Evolutionary conservation across 2,888 invertebrate genomes (phyloP).

Genomic region (Campaea margaritaria): DNA sequence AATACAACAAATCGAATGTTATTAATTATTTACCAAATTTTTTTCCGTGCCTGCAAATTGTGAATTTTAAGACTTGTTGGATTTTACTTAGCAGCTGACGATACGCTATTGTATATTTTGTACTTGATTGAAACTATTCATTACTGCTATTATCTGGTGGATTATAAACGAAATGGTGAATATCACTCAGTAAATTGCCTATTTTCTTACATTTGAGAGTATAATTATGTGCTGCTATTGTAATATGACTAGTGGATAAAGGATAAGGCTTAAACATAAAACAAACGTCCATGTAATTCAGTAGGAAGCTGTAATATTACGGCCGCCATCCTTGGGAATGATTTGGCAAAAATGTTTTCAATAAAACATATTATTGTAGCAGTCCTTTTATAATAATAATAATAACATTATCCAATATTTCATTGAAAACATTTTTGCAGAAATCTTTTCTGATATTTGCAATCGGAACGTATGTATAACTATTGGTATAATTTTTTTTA

Average conservation of each 20-base stretch:
- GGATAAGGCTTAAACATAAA: constrained; percentile 49
- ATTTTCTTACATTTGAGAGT: constrained; percentile 53
- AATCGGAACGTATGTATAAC: constrained; percentile 60
- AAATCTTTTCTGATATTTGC: constrained; percentile 67
- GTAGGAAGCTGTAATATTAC: constrained; percentile 38
- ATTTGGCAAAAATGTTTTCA: constrained; percentile 59
- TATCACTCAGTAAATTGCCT: constrained; percentile 59
- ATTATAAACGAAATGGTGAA: constrained; percentile 50
- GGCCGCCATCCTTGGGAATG: constrained; percentile 56
- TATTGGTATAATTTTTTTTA: constrained; percentile 48
- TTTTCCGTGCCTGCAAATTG: background rate
- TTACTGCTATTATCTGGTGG: constrained; percentile 43
- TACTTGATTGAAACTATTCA: constrained; percentile 65
- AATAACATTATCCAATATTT: constrained; percentile 47
- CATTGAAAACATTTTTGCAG: constrained; percentile 59
- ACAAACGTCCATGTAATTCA: background rate
- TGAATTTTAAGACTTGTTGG: constrained; percentile 3
- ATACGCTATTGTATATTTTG: constrained; percentile 56
- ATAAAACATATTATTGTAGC: constrained; percentile 39
- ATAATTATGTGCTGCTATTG: constrained; percentile 61
- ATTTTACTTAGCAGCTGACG: constrained; percentile 10
- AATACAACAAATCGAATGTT: constrained; percentile 15
- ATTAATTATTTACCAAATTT: background rate
- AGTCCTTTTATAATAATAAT: constrained; percentile 45
- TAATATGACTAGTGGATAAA: constrained; percentile 74